Conservation (phyloP, 2,113 vertebrate species). For the Peromyscus polionotus region DNA sequence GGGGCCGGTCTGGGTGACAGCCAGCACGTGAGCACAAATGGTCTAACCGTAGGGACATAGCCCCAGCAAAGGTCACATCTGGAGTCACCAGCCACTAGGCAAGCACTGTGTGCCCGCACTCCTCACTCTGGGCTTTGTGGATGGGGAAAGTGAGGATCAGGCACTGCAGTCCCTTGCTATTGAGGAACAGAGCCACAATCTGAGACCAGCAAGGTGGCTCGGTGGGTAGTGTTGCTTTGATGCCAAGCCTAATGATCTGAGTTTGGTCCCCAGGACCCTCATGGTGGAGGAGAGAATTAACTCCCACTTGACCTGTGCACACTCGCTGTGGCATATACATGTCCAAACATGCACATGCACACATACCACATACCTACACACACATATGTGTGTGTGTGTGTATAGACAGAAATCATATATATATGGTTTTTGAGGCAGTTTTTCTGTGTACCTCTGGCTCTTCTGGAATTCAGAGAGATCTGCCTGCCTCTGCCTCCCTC, state of each 20-base stretch:
- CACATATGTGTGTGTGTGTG: no score
- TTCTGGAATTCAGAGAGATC: not conserved
- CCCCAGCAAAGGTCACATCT: accelerated
- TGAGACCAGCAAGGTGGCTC: not conserved
- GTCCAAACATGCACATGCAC: not conserved
- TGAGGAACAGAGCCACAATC: not conserved
- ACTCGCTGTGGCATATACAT: not conserved
- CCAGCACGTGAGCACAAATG: accelerated
- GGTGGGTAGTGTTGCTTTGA: not conserved
- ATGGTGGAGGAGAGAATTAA: not conserved
- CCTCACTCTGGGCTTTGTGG: not conserved
- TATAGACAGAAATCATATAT: no score
- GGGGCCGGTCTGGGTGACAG: not conserved
- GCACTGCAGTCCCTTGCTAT: not conserved
- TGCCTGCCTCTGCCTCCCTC: not conserved
- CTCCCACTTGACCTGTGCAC: not conserved
- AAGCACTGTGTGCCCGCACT: accelerated
- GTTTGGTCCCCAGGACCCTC: not conserved
- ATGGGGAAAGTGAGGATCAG: not conserved
- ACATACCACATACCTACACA: not conserved
- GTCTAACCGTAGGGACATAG: not conserved
- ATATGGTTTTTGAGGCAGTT: not conserved
- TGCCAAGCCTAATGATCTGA: not conserved
- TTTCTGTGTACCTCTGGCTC: not conserved
- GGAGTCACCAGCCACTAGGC: accelerated